These are phyloP conservation scores for Oreonectes daqikongensis DNA, from an alignment of 2,797 vertebrate species.

Conservation along the genomic window DNA sequence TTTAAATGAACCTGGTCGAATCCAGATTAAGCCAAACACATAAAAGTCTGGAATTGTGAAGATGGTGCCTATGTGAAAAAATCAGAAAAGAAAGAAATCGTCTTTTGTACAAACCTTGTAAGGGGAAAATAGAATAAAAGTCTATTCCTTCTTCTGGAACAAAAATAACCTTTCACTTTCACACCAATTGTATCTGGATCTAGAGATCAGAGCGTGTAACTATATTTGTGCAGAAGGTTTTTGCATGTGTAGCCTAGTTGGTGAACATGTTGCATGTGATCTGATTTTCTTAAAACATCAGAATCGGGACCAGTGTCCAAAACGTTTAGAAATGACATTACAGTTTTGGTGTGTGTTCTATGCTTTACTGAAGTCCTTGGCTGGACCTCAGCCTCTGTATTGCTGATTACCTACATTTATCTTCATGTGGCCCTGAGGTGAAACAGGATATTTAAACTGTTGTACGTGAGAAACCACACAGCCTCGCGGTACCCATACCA, in stretches of 20 bases:
- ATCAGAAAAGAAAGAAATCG: neutral
- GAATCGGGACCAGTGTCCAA: neutral
- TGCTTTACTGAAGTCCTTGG: conserved; percentile 31
- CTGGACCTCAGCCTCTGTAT: conserved; percentile 8
- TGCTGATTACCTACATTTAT: conserved; percentile 35
- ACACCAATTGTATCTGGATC: conserved; percentile 2
- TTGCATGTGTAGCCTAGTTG: neutral
- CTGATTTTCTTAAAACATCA: neutral
- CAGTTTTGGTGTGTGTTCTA: neutral
- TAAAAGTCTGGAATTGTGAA: neutral
- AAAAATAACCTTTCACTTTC: conserved; percentile 21
- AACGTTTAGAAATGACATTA: conserved; percentile 21
- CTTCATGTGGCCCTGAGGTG: conserved; percentile 34
- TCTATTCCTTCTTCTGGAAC: conserved; percentile 10
- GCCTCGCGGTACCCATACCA: neutral
- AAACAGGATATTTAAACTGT: conserved; percentile 29
- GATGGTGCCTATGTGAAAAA: neutral
- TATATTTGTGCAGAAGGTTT: neutral
- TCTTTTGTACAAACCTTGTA: neutral
- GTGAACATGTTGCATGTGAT: neutral
- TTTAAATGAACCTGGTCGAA: conserved; percentile 23
- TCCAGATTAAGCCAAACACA: conserved; percentile 15
- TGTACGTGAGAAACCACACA: conserved; percentile 46
- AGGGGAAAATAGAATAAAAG: neutral
- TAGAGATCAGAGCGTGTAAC: neutral